Evolutionary conservation across 2,888 invertebrate species (phyloP), one percentile per base, ranked within the genome.

Genomic region (Drosophila peninsularis): DNA sequence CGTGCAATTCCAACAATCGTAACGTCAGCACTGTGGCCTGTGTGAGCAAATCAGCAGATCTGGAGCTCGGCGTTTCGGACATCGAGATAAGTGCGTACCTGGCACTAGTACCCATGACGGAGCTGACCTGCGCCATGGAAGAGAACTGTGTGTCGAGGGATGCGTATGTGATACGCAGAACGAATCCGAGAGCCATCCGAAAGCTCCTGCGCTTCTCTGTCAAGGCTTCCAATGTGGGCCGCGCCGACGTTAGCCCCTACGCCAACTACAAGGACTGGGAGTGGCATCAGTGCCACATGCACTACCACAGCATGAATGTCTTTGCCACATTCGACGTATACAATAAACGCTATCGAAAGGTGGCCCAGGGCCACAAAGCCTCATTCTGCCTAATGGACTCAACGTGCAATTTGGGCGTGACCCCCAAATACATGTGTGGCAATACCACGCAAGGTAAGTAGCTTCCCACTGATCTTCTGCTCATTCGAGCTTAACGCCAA

Each of bases 341-440:
- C 45, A 70, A 89, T 68, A 55, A 66, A n/a, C 64, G 58, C 0
- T 90, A 90, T 39, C 32, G 58, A 21, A 91, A 90, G 45, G 72
- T 91, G 14, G 91, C 91, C 5, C 80, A 91, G 54, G 91, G 91
- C 0, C 91, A 91, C 50, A 91, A 91, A 66, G 91, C 91, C 1
- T 91, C 91, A 9, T 91, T 91, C 58, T 91, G 91, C 45, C 68
- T 91, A 0, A 88, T 88, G 90, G 91, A 91, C 62, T 63, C 84
- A 0, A 66, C 67, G 3, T 91, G 91, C 63, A 72, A 52, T 17
- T 49, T 76, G 7, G 91, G 91, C 14, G 69, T 87, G 1, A 39
- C 7, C 0, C 65, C 67, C 0, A 83, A 76, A 45, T 88, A 89
- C 50, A 81, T 74, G 3, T 91, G 91, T 24, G 90, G 90, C 42